phyloP scores from a whole-genome alignment of 2,113 vertebrate genomes.

The Odontophorus gujanensis region DNA sequence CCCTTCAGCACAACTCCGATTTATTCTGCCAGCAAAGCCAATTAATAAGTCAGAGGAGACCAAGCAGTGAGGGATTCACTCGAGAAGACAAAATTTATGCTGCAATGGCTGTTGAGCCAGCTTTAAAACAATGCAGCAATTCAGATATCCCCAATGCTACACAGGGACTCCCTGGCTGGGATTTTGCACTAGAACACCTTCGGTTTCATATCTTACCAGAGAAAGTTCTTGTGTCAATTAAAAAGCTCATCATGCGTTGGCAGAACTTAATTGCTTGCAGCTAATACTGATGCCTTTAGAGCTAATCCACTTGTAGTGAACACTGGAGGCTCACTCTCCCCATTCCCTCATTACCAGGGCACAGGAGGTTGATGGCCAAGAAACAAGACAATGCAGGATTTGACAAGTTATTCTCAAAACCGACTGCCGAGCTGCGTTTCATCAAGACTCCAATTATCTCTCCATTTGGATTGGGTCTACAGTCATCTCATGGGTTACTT shows the following conservation, averaged over 20 bases:
- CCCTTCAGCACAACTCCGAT: conserved; percentile 36
- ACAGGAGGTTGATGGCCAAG: not conserved
- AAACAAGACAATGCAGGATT: not conserved
- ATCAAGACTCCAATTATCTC: not conserved
- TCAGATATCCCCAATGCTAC: not conserved
- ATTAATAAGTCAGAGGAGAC: conserved; percentile 51
- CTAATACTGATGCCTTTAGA: not conserved
- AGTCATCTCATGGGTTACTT: not conserved
- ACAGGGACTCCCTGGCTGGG: not conserved
- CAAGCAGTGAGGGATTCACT: conserved; percentile 6
- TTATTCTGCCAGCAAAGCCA: conserved; percentile 52
- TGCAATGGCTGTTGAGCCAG: not conserved
- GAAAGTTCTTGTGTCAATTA: not conserved
- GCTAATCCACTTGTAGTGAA: not conserved
- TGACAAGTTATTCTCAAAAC: not conserved
- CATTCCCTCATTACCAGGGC: not conserved
- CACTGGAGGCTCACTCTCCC: not conserved
- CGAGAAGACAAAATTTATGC: not conserved
- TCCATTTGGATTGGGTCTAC: not conserved
- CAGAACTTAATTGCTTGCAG: not conserved
- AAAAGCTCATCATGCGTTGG: not conserved
- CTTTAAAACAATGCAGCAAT: not conserved
- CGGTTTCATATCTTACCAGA: not conserved
- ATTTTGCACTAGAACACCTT: not conserved
- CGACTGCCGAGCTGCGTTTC: not conserved